A percentile compares a stretch with the other conserved stretches of the same genome.
phyloP scores from a whole-genome alignment of 2,888 invertebrate genomes.

The Plutella xylostella region DNA sequence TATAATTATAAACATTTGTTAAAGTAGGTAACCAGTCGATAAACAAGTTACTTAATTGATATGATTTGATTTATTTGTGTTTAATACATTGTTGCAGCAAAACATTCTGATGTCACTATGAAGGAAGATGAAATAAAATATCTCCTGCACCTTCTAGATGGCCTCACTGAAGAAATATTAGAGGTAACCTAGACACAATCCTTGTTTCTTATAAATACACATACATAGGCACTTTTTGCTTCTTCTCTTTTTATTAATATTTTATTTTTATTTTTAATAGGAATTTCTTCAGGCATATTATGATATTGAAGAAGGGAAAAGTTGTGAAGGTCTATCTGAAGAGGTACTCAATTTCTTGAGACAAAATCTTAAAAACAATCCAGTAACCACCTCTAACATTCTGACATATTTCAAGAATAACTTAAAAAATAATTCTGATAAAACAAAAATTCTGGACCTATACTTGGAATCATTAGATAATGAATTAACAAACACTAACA shows the following conservation, averaged over 20 bases:
- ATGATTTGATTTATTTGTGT: background rate
- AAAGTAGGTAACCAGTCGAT: no score
- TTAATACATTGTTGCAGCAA: background rate
- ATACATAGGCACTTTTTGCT: constrained; percentile 1
- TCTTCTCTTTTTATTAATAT: background rate
- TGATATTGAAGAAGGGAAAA: constrained; percentile 38
- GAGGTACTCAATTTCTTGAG: constrained; percentile 47
- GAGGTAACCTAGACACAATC: no score
- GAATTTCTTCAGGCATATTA: constrained; percentile 45
- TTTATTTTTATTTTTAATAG: constrained; percentile 26
- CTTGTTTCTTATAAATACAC: constrained; percentile 21
- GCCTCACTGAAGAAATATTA: constrained; percentile 39
- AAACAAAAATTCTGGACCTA: constrained; percentile 37
- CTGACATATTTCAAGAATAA: constrained; percentile 38
- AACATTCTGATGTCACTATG: constrained; percentile 27
- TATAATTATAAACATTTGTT: no score
- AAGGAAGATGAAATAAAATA: constrained; percentile 58
- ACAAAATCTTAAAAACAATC: constrained; percentile 50
- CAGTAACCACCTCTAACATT: constrained; percentile 45
- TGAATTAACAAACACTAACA: constrained; percentile 38
- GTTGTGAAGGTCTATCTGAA: constrained; percentile 34
- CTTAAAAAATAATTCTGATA: constrained; percentile 26
- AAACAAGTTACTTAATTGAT: background rate
- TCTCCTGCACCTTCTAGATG: constrained; percentile 46
- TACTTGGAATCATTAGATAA: constrained; percentile 44